Base-by-base conservation (phyloP, 2,888 invertebrate genomes). In the Drosophila glabriapex region DNA sequence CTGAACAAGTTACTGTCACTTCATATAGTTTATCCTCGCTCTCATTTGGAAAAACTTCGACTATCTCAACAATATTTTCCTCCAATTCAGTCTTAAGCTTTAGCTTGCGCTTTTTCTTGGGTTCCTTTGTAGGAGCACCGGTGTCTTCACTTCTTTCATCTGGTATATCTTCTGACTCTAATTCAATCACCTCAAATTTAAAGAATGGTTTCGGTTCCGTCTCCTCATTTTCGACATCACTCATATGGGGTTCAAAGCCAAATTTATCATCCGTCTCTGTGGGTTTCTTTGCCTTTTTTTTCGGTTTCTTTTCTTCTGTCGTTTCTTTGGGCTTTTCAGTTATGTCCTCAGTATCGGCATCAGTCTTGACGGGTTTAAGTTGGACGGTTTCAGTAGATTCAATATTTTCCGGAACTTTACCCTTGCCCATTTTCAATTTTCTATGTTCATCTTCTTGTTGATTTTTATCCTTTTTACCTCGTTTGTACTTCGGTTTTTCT, bases 61-160 rank as follows among this genome's bases (percentile, higher is more conserved):
- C 86, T 54, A 93, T 92, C 81, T 93, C 93, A 31, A 93, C 92
- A 2, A 92, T 74, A 83, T 94, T 93, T 76, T 94, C 92, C 73
- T 93, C 92, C 46, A 91, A 91, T 76, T 92, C 93, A 4, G 91
- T 90, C 68, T 91, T 92, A 56, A 93, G 93, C 73, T 92, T 86
- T 56, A 94, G 78, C 76, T 92, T 86, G 19, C 92, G 88, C 76
- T 92, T 93, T 71, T 90, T 92, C 73, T 92, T 90, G 0, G 91
- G 2, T 82, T 91, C 74, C 22, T 68, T 85, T 10, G 52, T 89
- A 7, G 91, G 73, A 19, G 82, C 82, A 0, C 70, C 76, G 25
- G 54, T 73, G 0, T 91, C 92, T 37, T 93, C 85, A 41, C 75
- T 68, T 74, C 82, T 78, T 22, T 82, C 76, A 50, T 83, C 79